These are phyloP conservation scores for Potamarius usumacintae DNA, from an alignment of 2,113 vertebrate species.

Conservation along the genomic window DNA sequence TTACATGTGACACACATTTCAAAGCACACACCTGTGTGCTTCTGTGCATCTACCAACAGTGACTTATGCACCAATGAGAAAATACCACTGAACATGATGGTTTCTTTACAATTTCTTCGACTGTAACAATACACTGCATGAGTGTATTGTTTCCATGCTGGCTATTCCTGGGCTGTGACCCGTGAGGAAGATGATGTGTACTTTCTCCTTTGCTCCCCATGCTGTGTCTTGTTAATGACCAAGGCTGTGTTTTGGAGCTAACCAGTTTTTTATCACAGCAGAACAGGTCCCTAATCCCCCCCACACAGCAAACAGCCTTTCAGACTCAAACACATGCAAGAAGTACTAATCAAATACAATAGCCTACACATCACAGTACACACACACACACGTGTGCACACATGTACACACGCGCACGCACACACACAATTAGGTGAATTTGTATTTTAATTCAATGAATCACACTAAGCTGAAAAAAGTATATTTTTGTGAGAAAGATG, in stretches of 20 bases:
- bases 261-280: slow-evolving; percentile 59
- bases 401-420: neutral
- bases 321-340: slow-evolving; percentile 55
- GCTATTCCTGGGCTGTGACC: slow-evolving; percentile 46
- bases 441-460: too few species aligned
- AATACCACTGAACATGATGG: neutral
- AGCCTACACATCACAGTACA: slow-evolving; percentile 38
- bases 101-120: neutral
- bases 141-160: slow-evolving; percentile 13
- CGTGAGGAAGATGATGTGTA: slow-evolving; percentile 42
- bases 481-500: too few species aligned
- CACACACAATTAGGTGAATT: too few species aligned
- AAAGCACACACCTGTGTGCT: neutral
- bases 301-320: slow-evolving; percentile 60
- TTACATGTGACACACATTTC: slow-evolving; percentile 49
- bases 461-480: too few species aligned
- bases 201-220: slow-evolving; percentile 32
- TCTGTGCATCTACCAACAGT: neutral
- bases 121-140: slow-evolving; percentile 11
- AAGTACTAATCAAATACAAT: slow-evolving; percentile 60
- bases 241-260: slow-evolving; percentile 54
- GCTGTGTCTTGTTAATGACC: slow-evolving; percentile 49
- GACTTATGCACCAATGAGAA: neutral
- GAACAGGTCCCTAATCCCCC: slow-evolving; percentile 60
- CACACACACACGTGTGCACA: slow-evolving; percentile 21